phyloP scores from a whole-genome alignment of 2,888 invertebrate genomes.

The Parapristionchus giblindavisi region DNA sequence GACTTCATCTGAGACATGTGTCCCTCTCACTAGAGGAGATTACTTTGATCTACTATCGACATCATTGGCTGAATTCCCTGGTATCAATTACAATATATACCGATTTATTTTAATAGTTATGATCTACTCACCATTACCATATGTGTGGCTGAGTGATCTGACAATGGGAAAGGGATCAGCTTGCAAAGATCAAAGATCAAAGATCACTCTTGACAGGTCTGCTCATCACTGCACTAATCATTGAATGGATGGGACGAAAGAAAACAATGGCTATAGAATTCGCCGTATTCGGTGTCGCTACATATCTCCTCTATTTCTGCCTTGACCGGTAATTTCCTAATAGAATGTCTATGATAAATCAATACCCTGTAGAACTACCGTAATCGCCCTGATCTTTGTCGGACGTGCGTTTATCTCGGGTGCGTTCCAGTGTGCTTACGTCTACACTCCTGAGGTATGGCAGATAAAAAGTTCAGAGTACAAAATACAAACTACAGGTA shows the following conservation, averaged over 20 bases:
- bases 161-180: no score
- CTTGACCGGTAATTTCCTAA: slow-evolving; percentile 55
- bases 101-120: no score
- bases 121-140: no score
- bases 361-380: slow-evolving; percentile 55
- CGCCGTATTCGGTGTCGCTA: slow-evolving; percentile 81
- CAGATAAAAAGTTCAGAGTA: slow-evolving; percentile 4
- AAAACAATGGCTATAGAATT: slow-evolving; percentile 94
- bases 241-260: slow-evolving; percentile 88
- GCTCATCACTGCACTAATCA: slow-evolving; percentile 86
- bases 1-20: slow-evolving; percentile 69
- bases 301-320: slow-evolving; percentile 80
- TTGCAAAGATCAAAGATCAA: not conserved
- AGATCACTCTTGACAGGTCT: slow-evolving; percentile 76
- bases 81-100: no score
- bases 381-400: slow-evolving; percentile 85
- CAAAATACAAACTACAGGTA: slow-evolving; percentile 73
- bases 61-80: slow-evolving; percentile 91
- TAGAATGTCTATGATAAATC: not conserved
- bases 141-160: no score
- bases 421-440: slow-evolving; percentile 92
- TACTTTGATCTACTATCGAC: slow-evolving; percentile 93
- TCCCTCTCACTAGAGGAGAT: slow-evolving; percentile 82
- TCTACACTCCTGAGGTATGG: slow-evolving; percentile 87
- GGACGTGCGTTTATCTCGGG: slow-evolving; percentile 91